Conservation (phyloP, 2,888 invertebrate species). For the Blastobasis lacticolella region DNA sequence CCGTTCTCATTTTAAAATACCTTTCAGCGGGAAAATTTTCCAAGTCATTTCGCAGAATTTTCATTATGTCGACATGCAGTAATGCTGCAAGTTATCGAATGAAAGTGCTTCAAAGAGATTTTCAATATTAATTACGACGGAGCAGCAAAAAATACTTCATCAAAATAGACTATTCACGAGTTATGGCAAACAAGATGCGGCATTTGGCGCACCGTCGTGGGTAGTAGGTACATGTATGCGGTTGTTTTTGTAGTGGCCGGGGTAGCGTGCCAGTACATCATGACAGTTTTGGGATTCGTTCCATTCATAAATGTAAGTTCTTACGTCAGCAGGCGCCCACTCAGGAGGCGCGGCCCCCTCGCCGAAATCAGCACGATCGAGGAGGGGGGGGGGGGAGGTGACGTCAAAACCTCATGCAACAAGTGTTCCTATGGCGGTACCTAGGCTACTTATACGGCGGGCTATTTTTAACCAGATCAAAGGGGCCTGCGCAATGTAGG, state of each 20-base stretch:
- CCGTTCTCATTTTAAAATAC: too few relatives aligned
- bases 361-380: slow-evolving; percentile 22
- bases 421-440: slow-evolving; percentile 53
- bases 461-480: slow-evolving; percentile 58
- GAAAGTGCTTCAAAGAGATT: too few relatives aligned
- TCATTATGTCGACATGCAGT: too few relatives aligned
- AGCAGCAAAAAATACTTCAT: too few relatives aligned
- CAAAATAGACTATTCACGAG: too few relatives aligned
- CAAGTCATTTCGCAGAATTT: too few relatives aligned
- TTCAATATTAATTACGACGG: too few relatives aligned
- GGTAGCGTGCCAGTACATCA: slow-evolving; percentile 3
- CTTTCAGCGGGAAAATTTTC: too few relatives aligned
- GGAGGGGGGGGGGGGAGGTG: slow-evolving; percentile 43
- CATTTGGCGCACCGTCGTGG: background rate
- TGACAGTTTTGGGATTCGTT: slow-evolving; percentile 39
- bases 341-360: slow-evolving; percentile 46
- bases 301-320: slow-evolving; percentile 63
- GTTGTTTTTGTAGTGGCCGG: background rate
- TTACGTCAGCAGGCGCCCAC: slow-evolving; percentile 58
- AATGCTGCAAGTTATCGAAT: too few relatives aligned
- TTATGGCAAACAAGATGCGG: background rate
- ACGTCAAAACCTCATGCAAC: slow-evolving; percentile 67
- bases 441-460: slow-evolving; percentile 25
- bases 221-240: too few relatives aligned
- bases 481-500: slow-evolving; percentile 19